These are phyloP conservation scores for Napeogenes sylphis DNA, from an alignment of 2,888 invertebrate genomes.

Conservation along the genomic window DNA sequence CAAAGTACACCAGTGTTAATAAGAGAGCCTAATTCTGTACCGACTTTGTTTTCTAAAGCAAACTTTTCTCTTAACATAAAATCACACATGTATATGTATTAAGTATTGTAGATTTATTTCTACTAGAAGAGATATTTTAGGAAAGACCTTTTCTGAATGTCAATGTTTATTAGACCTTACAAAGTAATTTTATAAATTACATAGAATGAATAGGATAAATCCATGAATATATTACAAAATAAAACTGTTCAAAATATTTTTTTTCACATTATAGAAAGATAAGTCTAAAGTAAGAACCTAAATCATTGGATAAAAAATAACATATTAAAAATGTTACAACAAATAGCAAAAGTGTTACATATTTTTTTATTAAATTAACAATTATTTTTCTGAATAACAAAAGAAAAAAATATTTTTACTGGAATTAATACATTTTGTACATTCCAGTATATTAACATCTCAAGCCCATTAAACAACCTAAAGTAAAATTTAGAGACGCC, in stretches of 20 bases:
- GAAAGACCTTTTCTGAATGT: not conserved
- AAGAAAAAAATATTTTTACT: not conserved
- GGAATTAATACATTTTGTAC: slow-evolving; percentile 9
- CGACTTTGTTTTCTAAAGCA: slow-evolving; percentile 36
- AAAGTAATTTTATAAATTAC: not conserved
- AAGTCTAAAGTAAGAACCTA: no score
- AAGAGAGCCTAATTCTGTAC: slow-evolving; percentile 33
- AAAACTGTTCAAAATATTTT: no score
- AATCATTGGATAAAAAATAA: no score
- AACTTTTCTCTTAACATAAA: slow-evolving; percentile 49
- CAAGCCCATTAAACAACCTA: slow-evolving; percentile 45
- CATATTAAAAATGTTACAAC: no score
- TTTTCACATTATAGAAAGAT: no score
- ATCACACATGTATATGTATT: slow-evolving; percentile 50
- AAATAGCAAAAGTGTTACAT: no score
- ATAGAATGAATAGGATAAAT: no score
- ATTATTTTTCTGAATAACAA: not conserved
- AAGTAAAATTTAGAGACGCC: slow-evolving; percentile 57
- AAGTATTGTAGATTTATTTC: slow-evolving; percentile 23
- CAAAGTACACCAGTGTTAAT: slow-evolving; percentile 23
- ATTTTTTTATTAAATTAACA: not conserved
- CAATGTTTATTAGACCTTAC: not conserved
- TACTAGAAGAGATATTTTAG: slow-evolving; percentile 16
- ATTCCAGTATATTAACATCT: slow-evolving; percentile 31
- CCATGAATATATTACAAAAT: no score